Conservation (phyloP, 2,888 invertebrate species). For the Zygogramma bicolorata region DNA sequence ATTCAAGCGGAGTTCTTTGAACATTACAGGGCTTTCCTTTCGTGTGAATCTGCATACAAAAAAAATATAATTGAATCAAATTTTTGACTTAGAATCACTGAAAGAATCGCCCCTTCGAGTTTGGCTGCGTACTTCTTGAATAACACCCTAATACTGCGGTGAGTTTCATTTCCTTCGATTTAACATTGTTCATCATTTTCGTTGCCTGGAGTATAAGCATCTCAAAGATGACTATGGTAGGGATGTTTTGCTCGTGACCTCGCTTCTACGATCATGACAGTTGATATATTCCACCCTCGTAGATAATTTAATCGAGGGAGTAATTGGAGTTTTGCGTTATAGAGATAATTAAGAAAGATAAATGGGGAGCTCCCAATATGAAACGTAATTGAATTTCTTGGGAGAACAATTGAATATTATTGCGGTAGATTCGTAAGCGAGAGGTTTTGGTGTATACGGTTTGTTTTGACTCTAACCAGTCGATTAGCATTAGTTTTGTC, state of each 20-base stretch:
- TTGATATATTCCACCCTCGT: conserved; percentile 14
- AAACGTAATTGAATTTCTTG: conserved; percentile 43
- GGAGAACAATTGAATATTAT: conserved; percentile 24
- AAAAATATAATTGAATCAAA: too few relatives aligned
- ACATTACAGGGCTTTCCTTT: too few relatives aligned
- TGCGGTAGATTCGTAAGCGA: conserved; percentile 6
- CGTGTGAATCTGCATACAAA: too few relatives aligned
- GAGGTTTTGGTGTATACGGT: conserved; percentile 2
- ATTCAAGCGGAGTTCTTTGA: too few relatives aligned
- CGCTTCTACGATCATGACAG: neutral
- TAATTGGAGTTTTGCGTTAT: conserved; percentile 55
- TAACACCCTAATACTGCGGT: too few relatives aligned
- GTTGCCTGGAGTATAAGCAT: too few relatives aligned
- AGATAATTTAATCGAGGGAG: conserved; percentile 15
- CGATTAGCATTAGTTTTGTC: neutral
- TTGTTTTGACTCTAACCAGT: neutral
- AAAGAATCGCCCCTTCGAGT: too few relatives aligned
- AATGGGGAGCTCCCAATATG: conserved; percentile 50
- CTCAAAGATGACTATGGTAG: neutral
- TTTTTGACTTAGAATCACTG: too few relatives aligned
- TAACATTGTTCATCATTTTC: too few relatives aligned
- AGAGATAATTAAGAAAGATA: conserved; percentile 56
- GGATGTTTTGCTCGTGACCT: neutral
- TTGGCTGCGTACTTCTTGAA: too few relatives aligned
- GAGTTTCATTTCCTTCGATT: too few relatives aligned